These are phyloP conservation scores for Carollia perspicillata DNA, from an alignment of 2,113 vertebrate species.

Conservation along the genomic window DNA sequence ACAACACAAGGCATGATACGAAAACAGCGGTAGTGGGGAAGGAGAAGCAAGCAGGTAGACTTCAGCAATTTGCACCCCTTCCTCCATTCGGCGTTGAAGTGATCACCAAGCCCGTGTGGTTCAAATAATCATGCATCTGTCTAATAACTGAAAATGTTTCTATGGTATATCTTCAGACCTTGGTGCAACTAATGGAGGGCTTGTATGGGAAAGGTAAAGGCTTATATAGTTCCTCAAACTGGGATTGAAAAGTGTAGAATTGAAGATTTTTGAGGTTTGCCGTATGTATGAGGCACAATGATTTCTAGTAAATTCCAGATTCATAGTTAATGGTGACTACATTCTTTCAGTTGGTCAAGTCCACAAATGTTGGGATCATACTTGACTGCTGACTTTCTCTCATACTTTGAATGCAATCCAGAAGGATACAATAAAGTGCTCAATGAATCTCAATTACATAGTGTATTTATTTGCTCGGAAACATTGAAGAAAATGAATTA, in stretches of 20 bases:
- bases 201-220: background rate
- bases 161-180: background rate
- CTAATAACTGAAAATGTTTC: background rate
- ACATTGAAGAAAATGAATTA: background rate
- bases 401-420: background rate
- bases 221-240: background rate
- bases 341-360: background rate
- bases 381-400: background rate
- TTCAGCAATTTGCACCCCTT: no score
- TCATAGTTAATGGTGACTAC: background rate
- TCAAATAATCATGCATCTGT: background rate
- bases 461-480: background rate
- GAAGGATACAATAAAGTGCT: background rate
- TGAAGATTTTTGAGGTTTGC: background rate
- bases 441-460: background rate
- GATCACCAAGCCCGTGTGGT: background rate
- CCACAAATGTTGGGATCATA: background rate
- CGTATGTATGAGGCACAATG: background rate
- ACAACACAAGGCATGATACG: no score
- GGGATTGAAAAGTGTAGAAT: background rate
- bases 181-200: background rate
- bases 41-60: accelerated
- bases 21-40: background rate
- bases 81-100: background rate
- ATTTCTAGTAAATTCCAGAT: background rate